phyloP scores from a whole-genome alignment of 2,888 invertebrate genomes.

The Leptinotarsa haldemani region DNA sequence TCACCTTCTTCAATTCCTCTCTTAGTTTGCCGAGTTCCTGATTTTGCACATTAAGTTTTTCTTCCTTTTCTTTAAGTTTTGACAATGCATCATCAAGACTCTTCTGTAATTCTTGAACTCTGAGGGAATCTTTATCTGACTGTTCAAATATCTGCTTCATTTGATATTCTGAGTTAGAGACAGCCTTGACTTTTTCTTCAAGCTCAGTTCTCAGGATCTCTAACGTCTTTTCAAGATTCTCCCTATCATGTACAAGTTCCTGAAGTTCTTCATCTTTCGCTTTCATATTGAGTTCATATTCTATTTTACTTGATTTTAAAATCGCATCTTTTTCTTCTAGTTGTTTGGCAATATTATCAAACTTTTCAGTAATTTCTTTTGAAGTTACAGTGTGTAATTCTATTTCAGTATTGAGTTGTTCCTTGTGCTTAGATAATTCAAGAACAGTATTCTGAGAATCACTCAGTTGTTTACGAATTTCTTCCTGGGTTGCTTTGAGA shows the following conservation, averaged over 20 bases:
- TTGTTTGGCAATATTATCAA: constrained; percentile 54
- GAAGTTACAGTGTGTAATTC: constrained; percentile 48
- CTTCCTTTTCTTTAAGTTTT: constrained; percentile 37
- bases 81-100: constrained; percentile 19
- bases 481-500: constrained; percentile 39
- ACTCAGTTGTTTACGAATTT: constrained; percentile 37
- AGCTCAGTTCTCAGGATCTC: constrained; percentile 37
- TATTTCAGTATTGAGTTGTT: constrained; percentile 59
- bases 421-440: constrained; percentile 62
- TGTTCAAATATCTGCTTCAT: constrained; percentile 38
- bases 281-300: constrained; percentile 54
- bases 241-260: constrained; percentile 22
- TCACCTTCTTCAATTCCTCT: constrained; percentile 50
- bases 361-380: constrained; percentile 53
- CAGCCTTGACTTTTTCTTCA: constrained; percentile 36
- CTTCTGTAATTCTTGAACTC: constrained; percentile 30
- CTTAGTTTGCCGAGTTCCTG: constrained; percentile 49
- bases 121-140: constrained; percentile 41
- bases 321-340: constrained; percentile 54
- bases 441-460: constrained; percentile 43
- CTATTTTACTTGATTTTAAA: constrained; percentile 49
- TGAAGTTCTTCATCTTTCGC: constrained; percentile 39
- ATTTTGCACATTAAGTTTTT: constrained; percentile 44
- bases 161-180: constrained; percentile 37
- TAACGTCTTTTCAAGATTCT: constrained; percentile 26